A percentile compares a stretch with the other conserved stretches of the same genome.
These are phyloP conservation scores for Brachionus asplanchnoidis DNA, from an alignment of 1,140 invertebrate species.

Conservation along the genomic window DNA sequence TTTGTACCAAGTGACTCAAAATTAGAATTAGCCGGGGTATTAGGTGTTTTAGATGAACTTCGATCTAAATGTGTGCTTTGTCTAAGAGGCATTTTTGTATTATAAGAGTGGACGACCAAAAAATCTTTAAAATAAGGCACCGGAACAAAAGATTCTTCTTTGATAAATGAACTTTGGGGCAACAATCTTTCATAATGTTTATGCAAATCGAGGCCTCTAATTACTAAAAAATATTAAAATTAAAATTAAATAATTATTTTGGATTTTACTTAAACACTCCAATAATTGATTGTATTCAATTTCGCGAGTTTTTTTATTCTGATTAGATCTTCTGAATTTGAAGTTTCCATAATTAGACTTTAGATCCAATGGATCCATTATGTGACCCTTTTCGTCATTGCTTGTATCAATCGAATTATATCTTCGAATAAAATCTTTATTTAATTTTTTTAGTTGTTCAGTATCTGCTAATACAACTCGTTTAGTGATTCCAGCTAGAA, in stretches of 20 bases:
- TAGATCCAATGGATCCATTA: neutral
- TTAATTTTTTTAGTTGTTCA: neutral
- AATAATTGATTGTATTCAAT: slow-evolving; percentile 28
- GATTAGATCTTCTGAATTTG: neutral
- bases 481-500: slow-evolving; percentile 27
- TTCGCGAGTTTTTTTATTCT: neutral
- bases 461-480: neutral
- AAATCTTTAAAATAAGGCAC: slow-evolving; percentile 35
- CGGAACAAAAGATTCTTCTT: slow-evolving; percentile 12
- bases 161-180: neutral
- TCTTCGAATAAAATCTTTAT: neutral
- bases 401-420: neutral
- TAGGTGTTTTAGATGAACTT: neutral
- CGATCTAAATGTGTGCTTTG: neutral
- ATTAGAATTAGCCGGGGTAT: neutral
- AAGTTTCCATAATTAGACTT: slow-evolving; percentile 15
- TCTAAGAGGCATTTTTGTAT: neutral
- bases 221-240: slow-evolving; percentile 5
- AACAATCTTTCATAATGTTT: slow-evolving; percentile 34
- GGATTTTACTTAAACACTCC: slow-evolving; percentile 29
- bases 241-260: neutral
- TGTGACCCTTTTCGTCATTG: slow-evolving; percentile 1
- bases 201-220: slow-evolving; percentile 33
- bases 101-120: slow-evolving; percentile 30
- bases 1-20: neutral